A percentile compares a stretch with the other conserved stretches of the same genome.
Evolutionary conservation across 2,797 vertebrate species (phyloP).

Genomic region (Galaxias olidus): DNA sequence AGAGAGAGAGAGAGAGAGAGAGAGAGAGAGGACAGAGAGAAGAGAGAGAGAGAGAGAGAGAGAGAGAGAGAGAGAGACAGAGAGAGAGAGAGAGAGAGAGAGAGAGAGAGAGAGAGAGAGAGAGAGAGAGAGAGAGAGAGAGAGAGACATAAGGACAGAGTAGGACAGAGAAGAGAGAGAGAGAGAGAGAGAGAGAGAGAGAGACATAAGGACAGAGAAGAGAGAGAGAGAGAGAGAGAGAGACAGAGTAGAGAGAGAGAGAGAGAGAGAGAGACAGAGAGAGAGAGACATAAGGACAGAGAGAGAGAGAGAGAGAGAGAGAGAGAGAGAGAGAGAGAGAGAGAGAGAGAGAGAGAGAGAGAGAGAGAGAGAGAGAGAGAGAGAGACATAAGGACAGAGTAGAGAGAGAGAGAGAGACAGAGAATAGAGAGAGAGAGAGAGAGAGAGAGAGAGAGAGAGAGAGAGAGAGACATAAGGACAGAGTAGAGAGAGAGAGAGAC

Average conservation of each 20-base stretch:
- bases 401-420: constrained; percentile 5
- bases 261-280: background rate
- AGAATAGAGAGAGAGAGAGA: constrained; percentile 24
- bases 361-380: constrained; percentile 9
- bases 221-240: background rate
- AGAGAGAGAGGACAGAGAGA: background rate
- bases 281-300: background rate
- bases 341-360: constrained; percentile 7
- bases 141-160: background rate
- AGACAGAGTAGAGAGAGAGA: background rate
- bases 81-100: background rate
- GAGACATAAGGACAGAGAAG: background rate
- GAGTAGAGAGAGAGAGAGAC: background rate
- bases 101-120: background rate
- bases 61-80: background rate
- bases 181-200: constrained; percentile 7
- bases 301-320: background rate
- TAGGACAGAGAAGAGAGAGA: constrained; percentile 17
- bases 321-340: too few relatives aligned
- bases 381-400: too few relatives aligned
- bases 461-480: background rate
- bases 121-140: background rate
- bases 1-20: constrained; percentile 20
- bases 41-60: background rate
- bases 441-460: background rate